These are phyloP conservation scores for Gambusia holbrooki DNA, from an alignment of 2,113 vertebrate genomes.

Conservation along the genomic window DNA sequence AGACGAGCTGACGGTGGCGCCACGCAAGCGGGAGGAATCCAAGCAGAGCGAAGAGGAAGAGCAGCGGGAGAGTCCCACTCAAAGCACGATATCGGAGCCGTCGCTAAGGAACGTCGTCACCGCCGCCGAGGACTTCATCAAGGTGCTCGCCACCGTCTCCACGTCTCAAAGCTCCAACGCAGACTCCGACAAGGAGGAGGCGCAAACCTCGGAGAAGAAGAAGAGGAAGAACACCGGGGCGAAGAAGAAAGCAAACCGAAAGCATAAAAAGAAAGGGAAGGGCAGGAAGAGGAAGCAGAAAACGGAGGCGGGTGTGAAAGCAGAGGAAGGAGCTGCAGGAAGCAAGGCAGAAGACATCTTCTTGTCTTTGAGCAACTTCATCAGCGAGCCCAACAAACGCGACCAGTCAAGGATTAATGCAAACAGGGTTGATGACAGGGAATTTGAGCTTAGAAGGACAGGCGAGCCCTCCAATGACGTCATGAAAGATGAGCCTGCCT, in stretches of 20 bases:
- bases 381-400: conserved; percentile 24
- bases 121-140: conserved; percentile 82
- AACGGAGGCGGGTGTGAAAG: conserved; percentile 45
- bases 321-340: conserved; percentile 17
- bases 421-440: conserved; percentile 44
- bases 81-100: conserved; percentile 58
- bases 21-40: conserved; percentile 38
- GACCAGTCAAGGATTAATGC: conserved; percentile 34
- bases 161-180: conserved; percentile 74
- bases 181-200: conserved; percentile 61
- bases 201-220: conserved; percentile 74
- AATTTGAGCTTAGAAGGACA: conserved; percentile 57
- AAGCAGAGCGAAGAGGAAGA: conserved; percentile 42
- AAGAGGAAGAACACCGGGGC: conserved; percentile 69
- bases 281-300: conserved; percentile 76
- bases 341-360: conserved; percentile 55
- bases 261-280: conserved; percentile 76
- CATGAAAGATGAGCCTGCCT: conserved; percentile 73
- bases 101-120: conserved; percentile 65
- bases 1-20: conserved; percentile 73
- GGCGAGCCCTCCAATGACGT: conserved; percentile 74
- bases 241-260: conserved; percentile 80
- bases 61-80: conserved; percentile 49
- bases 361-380: conserved; percentile 45
- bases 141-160: conserved; percentile 83